Percentiles rank a stretch among this genome's conserved stretches.
Evolutionary conservation across 2,888 invertebrate species (phyloP).

Genomic region (Panopea generosa): DNA sequence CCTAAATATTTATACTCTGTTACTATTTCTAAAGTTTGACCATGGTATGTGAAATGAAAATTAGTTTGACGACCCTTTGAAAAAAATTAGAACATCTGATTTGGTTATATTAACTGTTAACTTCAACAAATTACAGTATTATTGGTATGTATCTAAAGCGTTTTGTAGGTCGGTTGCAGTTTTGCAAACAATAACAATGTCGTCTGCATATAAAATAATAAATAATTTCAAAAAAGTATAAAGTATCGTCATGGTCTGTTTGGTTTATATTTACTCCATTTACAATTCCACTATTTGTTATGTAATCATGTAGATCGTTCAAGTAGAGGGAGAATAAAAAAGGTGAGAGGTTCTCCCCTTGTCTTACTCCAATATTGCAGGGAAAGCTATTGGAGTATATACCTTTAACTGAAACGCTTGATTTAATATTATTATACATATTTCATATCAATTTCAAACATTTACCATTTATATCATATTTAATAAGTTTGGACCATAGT

Average conservation of each 20-base stretch:
- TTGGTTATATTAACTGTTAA: conserved; percentile 20
- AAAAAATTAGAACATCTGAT: conserved; percentile 21
- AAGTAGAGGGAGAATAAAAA: conserved; percentile 21
- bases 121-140: conserved; percentile 17
- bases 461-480: conserved; percentile 27
- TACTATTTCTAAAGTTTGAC: conserved; percentile 4
- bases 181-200: conserved; percentile 16
- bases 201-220: conserved; percentile 22
- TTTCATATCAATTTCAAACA: conserved; percentile 20
- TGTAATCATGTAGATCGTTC: conserved; percentile 7
- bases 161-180: conserved; percentile 5
- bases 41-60: conserved; percentile 5
- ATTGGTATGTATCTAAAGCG: conserved; percentile 3
- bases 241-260: not conserved
- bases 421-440: conserved; percentile 24
- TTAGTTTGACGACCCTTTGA: not conserved
- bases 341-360: conserved; percentile 31
- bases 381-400: too few relatives aligned
- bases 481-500: conserved; percentile 23
- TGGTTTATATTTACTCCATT: not conserved
- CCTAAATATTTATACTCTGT: conserved; percentile 35
- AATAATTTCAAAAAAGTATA: conserved; percentile 33
- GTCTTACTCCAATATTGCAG: conserved; percentile 7
- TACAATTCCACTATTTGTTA: not conserved
- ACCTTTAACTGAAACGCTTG: not conserved